Evolutionary conservation across 2,888 invertebrate species (phyloP).

Genomic region (Acleris literana): DNA sequence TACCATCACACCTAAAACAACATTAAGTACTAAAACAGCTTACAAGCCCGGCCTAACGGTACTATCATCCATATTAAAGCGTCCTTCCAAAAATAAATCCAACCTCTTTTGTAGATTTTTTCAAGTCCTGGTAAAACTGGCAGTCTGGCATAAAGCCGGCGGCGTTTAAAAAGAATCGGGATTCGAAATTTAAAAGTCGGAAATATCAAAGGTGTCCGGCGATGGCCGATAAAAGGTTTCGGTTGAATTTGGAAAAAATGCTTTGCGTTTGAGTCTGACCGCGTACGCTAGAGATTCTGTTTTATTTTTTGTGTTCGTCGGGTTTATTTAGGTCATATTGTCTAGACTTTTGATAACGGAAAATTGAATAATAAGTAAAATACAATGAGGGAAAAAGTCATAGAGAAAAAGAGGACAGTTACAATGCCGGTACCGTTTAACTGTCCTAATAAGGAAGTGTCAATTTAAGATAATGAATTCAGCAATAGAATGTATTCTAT

Average conservation of each 20-base stretch:
- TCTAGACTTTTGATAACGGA: constrained; percentile 2
- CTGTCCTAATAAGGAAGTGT: too few relatives aligned
- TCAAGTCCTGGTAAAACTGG: constrained; percentile 22
- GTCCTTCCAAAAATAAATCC: constrained; percentile 24
- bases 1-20: constrained; percentile 33
- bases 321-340: constrained; percentile 1
- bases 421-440: neutral
- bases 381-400: neutral
- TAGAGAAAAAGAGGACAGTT: neutral
- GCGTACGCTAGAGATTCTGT: constrained; percentile 21
- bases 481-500: too few relatives aligned
- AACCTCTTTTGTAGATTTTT: constrained; percentile 31
- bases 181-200: constrained; percentile 35
- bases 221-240: constrained; percentile 28
- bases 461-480: too few relatives aligned
- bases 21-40: constrained; percentile 25
- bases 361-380: neutral
- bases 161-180: constrained; percentile 32
- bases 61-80: constrained; percentile 18
- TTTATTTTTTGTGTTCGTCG: constrained; percentile 10
- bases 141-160: constrained; percentile 16
- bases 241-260: constrained; percentile 30
- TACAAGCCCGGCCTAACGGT: constrained; percentile 6
- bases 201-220: constrained; percentile 32
- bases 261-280: constrained; percentile 29